A percentile compares a stretch with the other conserved stretches of the same genome.
phyloP scores from a whole-genome alignment of 2,113 vertebrate species.

The Copsychus sechellarum region DNA sequence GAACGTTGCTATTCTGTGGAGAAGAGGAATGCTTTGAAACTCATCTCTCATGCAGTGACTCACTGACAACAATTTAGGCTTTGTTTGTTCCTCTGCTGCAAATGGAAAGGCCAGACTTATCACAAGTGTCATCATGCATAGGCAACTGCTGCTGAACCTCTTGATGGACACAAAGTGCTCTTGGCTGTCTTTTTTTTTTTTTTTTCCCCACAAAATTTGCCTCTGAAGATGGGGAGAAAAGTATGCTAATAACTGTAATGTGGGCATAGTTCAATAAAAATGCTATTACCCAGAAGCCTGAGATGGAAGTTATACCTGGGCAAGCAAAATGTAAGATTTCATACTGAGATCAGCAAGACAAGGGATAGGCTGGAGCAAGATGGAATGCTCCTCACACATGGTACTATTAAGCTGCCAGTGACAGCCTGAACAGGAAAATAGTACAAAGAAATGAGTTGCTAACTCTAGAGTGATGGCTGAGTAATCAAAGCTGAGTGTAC shows the following conservation, averaged over 20 bases:
- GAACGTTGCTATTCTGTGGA: not conserved
- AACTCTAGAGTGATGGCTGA: not conserved
- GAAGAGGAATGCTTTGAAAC: slow-evolving; percentile 47
- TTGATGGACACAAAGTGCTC: not conserved
- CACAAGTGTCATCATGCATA: not conserved
- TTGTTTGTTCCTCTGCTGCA: not conserved
- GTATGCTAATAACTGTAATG: not conserved
- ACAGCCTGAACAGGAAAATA: not conserved
- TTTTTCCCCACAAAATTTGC: not conserved
- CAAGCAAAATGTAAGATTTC: not conserved
- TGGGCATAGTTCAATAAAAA: not conserved
- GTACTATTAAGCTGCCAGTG: not conserved
- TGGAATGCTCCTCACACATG: not conserved
- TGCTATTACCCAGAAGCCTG: not conserved
- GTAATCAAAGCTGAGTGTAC: not conserved
- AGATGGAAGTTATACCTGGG: not conserved
- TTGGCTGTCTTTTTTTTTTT: not conserved
- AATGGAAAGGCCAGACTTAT: not conserved
- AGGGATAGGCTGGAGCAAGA: not conserved
- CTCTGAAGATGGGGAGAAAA: not conserved
- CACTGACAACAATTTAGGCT: not conserved
- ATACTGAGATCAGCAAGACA: not conserved
- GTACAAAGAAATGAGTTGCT: not conserved
- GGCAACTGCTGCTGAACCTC: not conserved
- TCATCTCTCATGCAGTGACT: not conserved